A percentile compares a stretch with the other conserved stretches of the same genome.
phyloP scores from a whole-genome alignment of 2,113 vertebrate genomes.

The Eira barbara region DNA sequence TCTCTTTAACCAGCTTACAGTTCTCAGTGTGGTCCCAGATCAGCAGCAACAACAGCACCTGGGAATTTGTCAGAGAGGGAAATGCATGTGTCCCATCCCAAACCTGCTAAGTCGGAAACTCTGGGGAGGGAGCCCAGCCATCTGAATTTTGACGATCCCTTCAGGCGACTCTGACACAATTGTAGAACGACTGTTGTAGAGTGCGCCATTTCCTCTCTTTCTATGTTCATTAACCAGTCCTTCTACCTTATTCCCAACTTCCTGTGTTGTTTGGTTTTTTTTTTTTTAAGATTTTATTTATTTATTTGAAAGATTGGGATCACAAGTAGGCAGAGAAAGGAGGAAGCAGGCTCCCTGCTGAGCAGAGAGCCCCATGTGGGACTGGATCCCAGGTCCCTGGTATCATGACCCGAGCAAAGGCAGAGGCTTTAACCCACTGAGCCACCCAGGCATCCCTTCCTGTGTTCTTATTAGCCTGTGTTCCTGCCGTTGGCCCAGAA shows the following conservation, averaged over 20 bases:
- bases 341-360: no score
- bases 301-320: no score
- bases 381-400: no score
- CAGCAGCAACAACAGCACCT: neutral
- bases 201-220: neutral
- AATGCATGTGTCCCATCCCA: rapidly evolving
- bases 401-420: no score
- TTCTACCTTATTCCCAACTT: neutral
- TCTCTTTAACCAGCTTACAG: neutral
- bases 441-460: neutral
- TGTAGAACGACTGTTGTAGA: neutral
- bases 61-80: neutral
- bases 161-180: neutral
- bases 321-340: no score
- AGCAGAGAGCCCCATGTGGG: no score
- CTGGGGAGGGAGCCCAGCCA: neutral
- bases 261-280: neutral
- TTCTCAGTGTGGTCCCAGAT: neutral
- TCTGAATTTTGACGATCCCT: neutral
- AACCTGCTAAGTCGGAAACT: neutral
- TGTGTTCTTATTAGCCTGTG: neutral
- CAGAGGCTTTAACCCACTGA: no score
- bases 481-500: neutral
- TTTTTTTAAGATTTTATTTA: no score
- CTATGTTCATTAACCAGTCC: neutral